phyloP scores from a whole-genome alignment of 2,888 invertebrate genomes.

The Parnassius glacialis region DNA sequence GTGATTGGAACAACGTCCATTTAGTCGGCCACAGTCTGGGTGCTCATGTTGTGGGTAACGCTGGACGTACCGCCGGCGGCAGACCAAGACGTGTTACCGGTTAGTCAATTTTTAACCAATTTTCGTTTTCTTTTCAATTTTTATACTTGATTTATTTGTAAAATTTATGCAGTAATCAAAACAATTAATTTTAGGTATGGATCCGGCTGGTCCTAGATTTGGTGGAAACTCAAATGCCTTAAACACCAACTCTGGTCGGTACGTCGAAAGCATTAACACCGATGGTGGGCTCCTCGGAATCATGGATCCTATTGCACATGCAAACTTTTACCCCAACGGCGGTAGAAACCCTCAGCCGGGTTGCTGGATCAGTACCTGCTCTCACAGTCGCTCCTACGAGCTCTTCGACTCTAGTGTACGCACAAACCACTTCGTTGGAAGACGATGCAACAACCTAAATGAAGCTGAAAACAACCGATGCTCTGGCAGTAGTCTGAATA shows the following conservation, averaged over 20 bases:
- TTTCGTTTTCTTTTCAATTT: too few species aligned
- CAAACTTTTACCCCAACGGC: slow-evolving; percentile 49
- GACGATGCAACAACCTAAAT: slow-evolving; percentile 34
- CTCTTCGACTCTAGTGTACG: slow-evolving; percentile 41
- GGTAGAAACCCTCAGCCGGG: slow-evolving; percentile 44
- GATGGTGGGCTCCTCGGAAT: slow-evolving; percentile 44
- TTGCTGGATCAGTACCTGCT: slow-evolving; percentile 38
- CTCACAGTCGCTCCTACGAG: slow-evolving; percentile 39
- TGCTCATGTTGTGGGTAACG: slow-evolving; percentile 65
- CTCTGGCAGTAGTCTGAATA: slow-evolving; percentile 31
- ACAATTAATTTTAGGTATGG: slow-evolving; percentile 38
- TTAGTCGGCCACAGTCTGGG: slow-evolving; percentile 73
- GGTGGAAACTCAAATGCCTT: slow-evolving; percentile 38
- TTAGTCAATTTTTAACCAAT: slow-evolving; percentile 28
- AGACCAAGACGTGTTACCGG: slow-evolving; percentile 53
- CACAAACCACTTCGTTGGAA: slow-evolving; percentile 38
- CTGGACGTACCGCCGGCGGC: slow-evolving; percentile 48
- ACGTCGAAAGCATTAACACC: slow-evolving; percentile 47
- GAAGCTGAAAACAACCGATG: slow-evolving; percentile 37
- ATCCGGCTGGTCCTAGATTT: slow-evolving; percentile 53
- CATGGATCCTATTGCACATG: slow-evolving; percentile 37
- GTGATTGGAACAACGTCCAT: slow-evolving; percentile 63
- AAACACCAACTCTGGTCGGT: slow-evolving; percentile 35
- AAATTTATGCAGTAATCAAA: not conserved
- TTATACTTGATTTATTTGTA: not conserved